Evolutionary conservation across 2,113 vertebrate species (phyloP).

Genomic region (Istiophorus platypterus): DNA sequence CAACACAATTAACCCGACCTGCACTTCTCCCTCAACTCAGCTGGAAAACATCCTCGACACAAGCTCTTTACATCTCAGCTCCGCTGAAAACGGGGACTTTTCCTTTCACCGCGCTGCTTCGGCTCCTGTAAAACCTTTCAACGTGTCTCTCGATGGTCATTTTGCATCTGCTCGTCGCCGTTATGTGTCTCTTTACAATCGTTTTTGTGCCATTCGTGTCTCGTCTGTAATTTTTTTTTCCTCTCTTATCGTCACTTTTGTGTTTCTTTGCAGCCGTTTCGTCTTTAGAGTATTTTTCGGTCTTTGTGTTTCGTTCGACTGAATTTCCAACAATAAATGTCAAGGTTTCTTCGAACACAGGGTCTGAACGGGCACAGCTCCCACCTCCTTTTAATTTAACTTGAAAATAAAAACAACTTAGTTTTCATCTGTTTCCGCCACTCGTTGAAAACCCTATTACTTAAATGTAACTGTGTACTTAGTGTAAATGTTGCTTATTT

Average conservation of each 20-base stretch:
- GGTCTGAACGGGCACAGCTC: too few species aligned
- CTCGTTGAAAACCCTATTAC: too few species aligned
- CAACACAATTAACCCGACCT: conserved; percentile 71
- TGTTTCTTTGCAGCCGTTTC: background rate
- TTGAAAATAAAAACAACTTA: too few species aligned
- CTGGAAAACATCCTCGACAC: background rate
- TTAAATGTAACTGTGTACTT: too few species aligned
- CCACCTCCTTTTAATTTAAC: too few species aligned
- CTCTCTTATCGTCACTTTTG: too few species aligned
- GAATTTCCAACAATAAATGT: too few species aligned
- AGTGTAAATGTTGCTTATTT: too few species aligned
- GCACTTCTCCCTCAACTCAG: conserved; percentile 48
- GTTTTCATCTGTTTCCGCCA: too few species aligned
- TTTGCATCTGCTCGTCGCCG: background rate
- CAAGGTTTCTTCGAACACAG: too few species aligned
- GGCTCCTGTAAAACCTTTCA: background rate
- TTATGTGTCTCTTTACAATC: background rate
- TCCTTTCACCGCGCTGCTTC: background rate
- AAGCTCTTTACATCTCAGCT: background rate
- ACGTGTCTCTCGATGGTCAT: background rate
- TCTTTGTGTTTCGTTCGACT: too few species aligned
- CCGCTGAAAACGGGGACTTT: background rate
- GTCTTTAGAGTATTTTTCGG: too few species aligned
- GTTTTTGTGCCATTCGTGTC: background rate
- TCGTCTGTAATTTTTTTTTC: background rate